phyloP scores from a whole-genome alignment of 1,140 invertebrate genomes.

The Paracyclopina nana region DNA sequence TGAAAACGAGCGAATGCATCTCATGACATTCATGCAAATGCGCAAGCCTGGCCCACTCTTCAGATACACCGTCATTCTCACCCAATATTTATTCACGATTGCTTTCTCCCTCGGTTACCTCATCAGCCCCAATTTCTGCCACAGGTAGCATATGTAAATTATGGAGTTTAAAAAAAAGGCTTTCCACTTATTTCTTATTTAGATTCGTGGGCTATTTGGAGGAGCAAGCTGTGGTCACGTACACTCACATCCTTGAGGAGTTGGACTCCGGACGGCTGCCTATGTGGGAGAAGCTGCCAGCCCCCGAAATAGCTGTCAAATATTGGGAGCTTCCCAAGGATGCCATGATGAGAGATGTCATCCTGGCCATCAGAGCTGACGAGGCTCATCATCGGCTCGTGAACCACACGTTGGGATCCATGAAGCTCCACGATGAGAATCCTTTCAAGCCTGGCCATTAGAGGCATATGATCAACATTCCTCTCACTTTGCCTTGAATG shows the following conservation, averaged over 20 bases:
- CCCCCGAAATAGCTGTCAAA: slow-evolving; percentile 24
- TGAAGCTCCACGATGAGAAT: slow-evolving; percentile 1
- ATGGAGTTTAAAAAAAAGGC: neutral
- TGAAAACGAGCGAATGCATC: slow-evolving; percentile 31
- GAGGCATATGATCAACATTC: too few species aligned
- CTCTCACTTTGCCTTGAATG: too few species aligned
- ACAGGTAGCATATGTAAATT: slow-evolving; percentile 20
- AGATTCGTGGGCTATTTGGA: slow-evolving; percentile 30
- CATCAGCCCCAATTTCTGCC: slow-evolving; percentile 26
- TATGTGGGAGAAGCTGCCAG: slow-evolving; percentile 24
- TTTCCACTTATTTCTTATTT: neutral
- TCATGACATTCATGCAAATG: slow-evolving; percentile 27
- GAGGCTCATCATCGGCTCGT: slow-evolving; percentile 8
- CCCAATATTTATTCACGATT: slow-evolving; percentile 27
- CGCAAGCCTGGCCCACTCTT: slow-evolving; percentile 26
- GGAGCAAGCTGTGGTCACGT: slow-evolving; percentile 30
- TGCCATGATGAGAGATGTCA: slow-evolving; percentile 17
- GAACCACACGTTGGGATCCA: neutral
- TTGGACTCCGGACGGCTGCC: slow-evolving; percentile 19
- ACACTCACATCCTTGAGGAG: slow-evolving; percentile 27
- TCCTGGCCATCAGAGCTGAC: slow-evolving; percentile 14
- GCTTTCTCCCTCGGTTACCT: slow-evolving; percentile 26
- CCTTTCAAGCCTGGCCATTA: too few species aligned
- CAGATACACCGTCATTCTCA: slow-evolving; percentile 23
- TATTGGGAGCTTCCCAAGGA: slow-evolving; percentile 26